Evolutionary conservation across 2,797 vertebrate species (phyloP).

Genomic region (Melanogrammus aeglefinus): DNA sequence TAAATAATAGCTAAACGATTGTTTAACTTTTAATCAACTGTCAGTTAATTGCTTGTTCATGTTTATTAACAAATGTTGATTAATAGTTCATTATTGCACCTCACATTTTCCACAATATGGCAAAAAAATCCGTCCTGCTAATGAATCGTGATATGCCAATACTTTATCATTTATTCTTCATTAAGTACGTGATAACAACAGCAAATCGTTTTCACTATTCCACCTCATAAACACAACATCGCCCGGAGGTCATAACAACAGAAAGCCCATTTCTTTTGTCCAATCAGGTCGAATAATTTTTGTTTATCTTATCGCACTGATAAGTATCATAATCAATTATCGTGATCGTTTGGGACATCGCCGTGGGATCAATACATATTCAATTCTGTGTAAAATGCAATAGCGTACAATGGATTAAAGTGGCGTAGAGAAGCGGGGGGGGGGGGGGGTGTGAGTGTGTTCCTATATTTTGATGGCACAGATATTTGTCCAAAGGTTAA

Average conservation of each 20-base stretch:
- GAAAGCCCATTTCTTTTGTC: neutral
- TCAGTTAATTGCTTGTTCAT: too few species aligned
- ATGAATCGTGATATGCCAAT: too few species aligned
- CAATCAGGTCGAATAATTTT: neutral
- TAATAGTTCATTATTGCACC: too few species aligned
- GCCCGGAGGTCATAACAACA: too few species aligned
- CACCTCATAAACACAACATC: neutral
- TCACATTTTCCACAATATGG: too few species aligned
- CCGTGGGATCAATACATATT: neutral
- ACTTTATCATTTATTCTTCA: too few species aligned
- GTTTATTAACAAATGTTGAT: too few species aligned
- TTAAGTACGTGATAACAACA: too few species aligned
- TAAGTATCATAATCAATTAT: neutral
- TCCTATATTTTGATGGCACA: neutral
- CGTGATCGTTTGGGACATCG: neutral
- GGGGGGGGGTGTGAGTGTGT: neutral
- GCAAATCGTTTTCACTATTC: too few species aligned
- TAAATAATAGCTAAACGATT: too few species aligned
- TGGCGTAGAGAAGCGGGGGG: neutral
- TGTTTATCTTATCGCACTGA: neutral
- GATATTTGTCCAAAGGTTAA: slow-evolving; percentile 3
- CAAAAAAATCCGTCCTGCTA: too few species aligned
- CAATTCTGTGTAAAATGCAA: neutral
- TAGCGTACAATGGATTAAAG: neutral
- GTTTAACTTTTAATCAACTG: too few species aligned